Conservation (phyloP, 2,888 invertebrate genomes). For the Teleogryllus oceanicus region DNA sequence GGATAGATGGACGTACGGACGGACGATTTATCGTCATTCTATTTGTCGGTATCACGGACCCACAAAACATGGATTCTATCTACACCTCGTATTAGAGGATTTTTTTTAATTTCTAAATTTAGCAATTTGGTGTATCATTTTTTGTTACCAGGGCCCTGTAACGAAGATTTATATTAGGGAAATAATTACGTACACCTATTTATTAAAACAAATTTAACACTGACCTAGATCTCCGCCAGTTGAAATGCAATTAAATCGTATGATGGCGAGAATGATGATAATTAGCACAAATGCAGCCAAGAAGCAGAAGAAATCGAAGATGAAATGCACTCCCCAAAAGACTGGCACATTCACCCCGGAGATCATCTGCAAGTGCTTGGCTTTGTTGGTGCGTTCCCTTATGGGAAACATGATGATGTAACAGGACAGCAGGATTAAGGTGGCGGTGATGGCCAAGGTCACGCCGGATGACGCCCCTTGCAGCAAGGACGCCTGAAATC, state of each 20-base stretch:
- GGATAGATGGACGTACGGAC: too few relatives aligned
- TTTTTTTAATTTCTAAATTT: too few relatives aligned
- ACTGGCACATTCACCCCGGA: constrained; percentile 63
- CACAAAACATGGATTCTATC: too few relatives aligned
- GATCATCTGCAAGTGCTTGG: constrained; percentile 68
- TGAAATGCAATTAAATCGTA: constrained; percentile 62
- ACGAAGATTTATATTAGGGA: neutral
- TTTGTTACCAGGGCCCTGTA: too few relatives aligned
- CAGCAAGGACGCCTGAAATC: too few relatives aligned
- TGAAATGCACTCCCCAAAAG: constrained; percentile 65
- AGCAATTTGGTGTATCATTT: too few relatives aligned
- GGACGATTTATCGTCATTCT: too few relatives aligned
- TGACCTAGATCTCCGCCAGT: constrained; percentile 54
- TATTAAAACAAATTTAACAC: too few relatives aligned
- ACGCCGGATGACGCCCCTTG: too few relatives aligned
- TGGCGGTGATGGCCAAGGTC: too few relatives aligned
- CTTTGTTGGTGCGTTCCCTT: constrained; percentile 63
- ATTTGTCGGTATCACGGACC: too few relatives aligned
- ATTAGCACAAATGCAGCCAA: constrained; percentile 56
- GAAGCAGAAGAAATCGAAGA: constrained; percentile 66
- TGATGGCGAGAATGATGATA: constrained; percentile 61
- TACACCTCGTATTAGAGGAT: too few relatives aligned
- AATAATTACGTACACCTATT: neutral
- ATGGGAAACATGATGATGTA: constrained; percentile 60
- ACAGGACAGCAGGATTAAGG: constrained; percentile 38